Conservation (phyloP, 92 coral and sea anemone genomes). For the Palythoa grandis region DNA sequence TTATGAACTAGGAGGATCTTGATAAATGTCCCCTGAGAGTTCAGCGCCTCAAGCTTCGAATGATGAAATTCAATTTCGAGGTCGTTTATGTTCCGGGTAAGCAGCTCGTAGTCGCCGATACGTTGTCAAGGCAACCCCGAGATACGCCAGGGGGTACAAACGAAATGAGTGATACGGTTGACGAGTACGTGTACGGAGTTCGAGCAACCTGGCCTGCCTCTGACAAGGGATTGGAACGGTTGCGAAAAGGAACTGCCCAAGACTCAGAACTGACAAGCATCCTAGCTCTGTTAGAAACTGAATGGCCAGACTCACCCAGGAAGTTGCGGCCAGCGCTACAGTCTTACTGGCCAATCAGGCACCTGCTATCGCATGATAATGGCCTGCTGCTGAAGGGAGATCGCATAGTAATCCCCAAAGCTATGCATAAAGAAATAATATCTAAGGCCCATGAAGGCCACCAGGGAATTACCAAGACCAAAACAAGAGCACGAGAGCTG, state of each 20-base stretch:
- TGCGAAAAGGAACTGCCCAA: conserved; percentile 4
- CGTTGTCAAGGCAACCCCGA: conserved; percentile 5
- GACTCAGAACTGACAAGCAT: conserved; percentile 6
- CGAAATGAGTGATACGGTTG: neutral
- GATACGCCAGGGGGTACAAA: neutral
- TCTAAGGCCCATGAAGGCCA: neutral
- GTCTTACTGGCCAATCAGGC: neutral
- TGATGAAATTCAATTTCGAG: conserved; percentile 13
- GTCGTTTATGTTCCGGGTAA: conserved; percentile 2
- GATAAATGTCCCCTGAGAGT: neutral
- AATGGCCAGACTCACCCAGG: conserved; percentile 4
- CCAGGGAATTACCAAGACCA: conserved; percentile 18
- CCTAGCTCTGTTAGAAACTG: conserved; percentile 7
- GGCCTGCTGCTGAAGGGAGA: neutral
- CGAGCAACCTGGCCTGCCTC: conserved; percentile 23
- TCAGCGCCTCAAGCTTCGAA: conserved; percentile 16
- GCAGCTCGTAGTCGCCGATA: conserved; percentile 9
- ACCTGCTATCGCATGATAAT: conserved; percentile 1
- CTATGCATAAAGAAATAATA: neutral
- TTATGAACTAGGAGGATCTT: conserved; percentile 13
- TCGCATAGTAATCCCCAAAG: neutral
- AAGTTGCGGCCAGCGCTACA: conserved; percentile 6
- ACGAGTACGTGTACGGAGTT: conserved; percentile 7
- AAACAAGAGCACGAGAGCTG: neutral
- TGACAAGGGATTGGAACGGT: neutral